Evolutionary conservation across 2,113 vertebrate species (phyloP), one percentile per base, ranked within the genome.

Genomic region (Chaetodon auriga): DNA sequence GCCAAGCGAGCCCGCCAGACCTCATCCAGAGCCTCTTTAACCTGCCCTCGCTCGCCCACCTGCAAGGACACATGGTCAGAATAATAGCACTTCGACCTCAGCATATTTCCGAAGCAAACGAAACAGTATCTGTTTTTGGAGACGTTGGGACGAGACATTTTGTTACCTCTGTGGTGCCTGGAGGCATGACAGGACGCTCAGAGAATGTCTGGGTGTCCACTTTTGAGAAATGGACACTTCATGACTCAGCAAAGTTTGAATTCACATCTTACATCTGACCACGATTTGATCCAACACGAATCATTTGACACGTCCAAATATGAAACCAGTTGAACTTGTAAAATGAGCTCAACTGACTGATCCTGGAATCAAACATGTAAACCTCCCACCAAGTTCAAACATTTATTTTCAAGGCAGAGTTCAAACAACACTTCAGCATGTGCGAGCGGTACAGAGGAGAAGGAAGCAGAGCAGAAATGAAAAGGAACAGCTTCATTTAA

Each of bases 1-100:
- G 98, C 43, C 95, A 96, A 68, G 96, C 95, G 0, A 91, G 89
- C 5, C 92, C 97, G 0, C 96, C 97, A 0, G 97, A 98, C 18
- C 83, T 98, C 75, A 94, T 98, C 90, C 98, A 99, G 75, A 95
- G 93, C 35, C 81, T 99, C 16, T 98, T 99, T 90, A 97, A 97
- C 0, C 91, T 97, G 78, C 97, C 98, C 0, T 98, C 98, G 5
- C 94, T 97, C 1, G 95, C 96, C 13, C 98, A 99, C 76, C 89
- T 99, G 92, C 95, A 90, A 88, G 68, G 92, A 0, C 93, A 97
- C 43, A 92, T 92, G 76, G 98, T 98, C 82, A 95, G 97, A 93
- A 46, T 58, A 48, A 35, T 1, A 54, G 30, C 71, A 25, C 21
- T 54, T n/a, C 46, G 23, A 41, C 53, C 14, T 57, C 15, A 13